Evolutionary conservation across 2,797 vertebrate species (phyloP), one percentile per base, ranked within the genome.

Genomic region (Argya squamiceps): DNA sequence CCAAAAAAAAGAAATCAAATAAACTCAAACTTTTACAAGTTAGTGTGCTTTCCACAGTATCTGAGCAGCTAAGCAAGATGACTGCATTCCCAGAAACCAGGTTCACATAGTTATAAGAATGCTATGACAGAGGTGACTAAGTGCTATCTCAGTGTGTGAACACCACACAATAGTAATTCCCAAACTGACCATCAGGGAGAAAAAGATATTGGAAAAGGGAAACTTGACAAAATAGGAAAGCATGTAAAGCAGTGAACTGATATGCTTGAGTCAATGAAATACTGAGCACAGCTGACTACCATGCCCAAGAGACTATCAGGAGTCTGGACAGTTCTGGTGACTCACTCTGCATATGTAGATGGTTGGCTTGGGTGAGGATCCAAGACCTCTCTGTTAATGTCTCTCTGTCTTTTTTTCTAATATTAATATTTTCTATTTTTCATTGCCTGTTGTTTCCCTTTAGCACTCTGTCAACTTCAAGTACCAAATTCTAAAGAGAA

Each of bases 21-120:
- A 64, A 88, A 81, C 19, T 56, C 30, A 55, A 37, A 41, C 5
- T 65, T 9, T 55, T 76, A 22, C 5, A 79, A 84, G 10, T 65
- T 59, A 43, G 12, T 44, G 15, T 53, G 15, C n/a, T 79, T 95
- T 92, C 78, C 63, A 68, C 44, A 77, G n/a, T 89, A 58, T 79
- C 46, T 49, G 43, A 84, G 36, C 13, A 80, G 44, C 46, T 79
- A 44, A 82, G 17, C 8, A 58, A 92, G 93, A 95, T 79, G 52
- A 84, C 62, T 76, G 8, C 71, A 81, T 97, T 97, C 73, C 93
- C 93, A 95, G 92, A 98, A 97, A 68, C 21, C 44, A 94, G 88
- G 68, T 94, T 50, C 49, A 78, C 53, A 63, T 22, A 59, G 26
- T 92, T 96, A 58, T 80, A 84, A 71, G 91, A 96, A 95, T 67